These are phyloP conservation scores for Enteromius mattozi DNA, from an alignment of 2,797 vertebrate species.

Conservation along the genomic window DNA sequence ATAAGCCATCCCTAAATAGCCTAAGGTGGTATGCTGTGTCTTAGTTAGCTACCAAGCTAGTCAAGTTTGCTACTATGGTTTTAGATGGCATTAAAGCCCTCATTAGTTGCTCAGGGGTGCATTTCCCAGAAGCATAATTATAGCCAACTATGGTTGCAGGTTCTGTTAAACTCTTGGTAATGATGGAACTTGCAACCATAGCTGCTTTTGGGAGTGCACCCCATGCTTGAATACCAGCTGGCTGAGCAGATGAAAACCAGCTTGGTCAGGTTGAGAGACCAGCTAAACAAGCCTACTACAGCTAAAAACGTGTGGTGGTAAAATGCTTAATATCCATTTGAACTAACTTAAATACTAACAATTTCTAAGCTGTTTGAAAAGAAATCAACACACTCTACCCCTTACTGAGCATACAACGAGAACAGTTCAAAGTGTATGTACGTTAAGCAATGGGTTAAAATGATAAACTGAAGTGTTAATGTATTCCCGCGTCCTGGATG, in stretches of 20 bases:
- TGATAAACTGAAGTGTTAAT: constrained; percentile 62
- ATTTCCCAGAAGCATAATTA: background rate
- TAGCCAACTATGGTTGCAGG: background rate
- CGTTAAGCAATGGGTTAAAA: constrained; percentile 28
- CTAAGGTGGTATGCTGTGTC: background rate
- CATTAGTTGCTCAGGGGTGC: background rate
- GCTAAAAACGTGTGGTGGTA: background rate
- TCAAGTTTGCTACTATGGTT: background rate
- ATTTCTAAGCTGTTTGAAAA: background rate
- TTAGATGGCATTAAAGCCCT: background rate
- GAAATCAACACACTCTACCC: background rate
- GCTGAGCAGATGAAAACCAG: background rate
- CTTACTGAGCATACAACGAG: background rate
- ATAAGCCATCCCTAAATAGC: background rate
- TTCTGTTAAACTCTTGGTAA: background rate
- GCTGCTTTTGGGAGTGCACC: background rate
- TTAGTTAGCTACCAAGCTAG: background rate
- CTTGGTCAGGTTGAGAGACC: background rate
- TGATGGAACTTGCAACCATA: background rate
- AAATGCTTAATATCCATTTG: background rate
- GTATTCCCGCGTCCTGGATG: constrained; percentile 59
- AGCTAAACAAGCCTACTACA: background rate
- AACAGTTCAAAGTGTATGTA: constrained; percentile 9
- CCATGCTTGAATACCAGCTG: background rate
- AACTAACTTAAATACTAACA: background rate